phyloP scores from a whole-genome alignment of 2,888 invertebrate species.

The Athalia cordata region DNA sequence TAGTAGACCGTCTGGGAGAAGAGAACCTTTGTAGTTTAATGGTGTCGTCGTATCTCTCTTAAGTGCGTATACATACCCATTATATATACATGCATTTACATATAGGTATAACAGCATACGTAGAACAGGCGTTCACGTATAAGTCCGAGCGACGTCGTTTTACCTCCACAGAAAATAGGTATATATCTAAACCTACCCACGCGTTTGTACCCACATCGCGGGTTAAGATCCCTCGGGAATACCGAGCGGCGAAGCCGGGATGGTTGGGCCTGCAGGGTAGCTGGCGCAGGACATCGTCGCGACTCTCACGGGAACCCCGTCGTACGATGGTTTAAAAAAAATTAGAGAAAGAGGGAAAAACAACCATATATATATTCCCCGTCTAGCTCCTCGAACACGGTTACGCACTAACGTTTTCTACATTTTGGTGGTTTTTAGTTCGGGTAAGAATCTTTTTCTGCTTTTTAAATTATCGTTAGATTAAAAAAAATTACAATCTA shows the following conservation, averaged over 20 bases:
- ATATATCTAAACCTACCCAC: too few species aligned
- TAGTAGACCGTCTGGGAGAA: not conserved
- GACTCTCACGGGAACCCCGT: slow-evolving; percentile 5
- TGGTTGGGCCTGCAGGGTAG: not conserved
- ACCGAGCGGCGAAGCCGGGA: not conserved
- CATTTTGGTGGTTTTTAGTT: too few species aligned
- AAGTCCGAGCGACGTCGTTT: too few species aligned
- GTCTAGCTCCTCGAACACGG: slow-evolving; percentile 9
- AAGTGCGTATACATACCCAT: not conserved
- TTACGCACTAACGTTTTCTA: slow-evolving; percentile 23
- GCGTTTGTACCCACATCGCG: not conserved
- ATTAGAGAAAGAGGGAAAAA: too few species aligned
- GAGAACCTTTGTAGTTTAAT: slow-evolving; percentile 1
- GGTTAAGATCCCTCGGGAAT: slow-evolving; percentile 13
- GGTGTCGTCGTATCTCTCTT: not conserved
- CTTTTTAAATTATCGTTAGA: too few species aligned
- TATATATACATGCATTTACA: not conserved
- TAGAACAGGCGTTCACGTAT: too few species aligned
- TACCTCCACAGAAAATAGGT: too few species aligned
- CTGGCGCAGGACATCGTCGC: slow-evolving; percentile 16
- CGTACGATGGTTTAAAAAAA: slow-evolving; percentile 12
- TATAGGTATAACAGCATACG: not conserved
- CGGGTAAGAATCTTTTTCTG: too few species aligned
- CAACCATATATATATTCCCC: not conserved
- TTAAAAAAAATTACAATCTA: too few species aligned